Evolutionary conservation across 1,140 invertebrate species (phyloP).

Genomic region (Dolichoris vasculosae): DNA sequence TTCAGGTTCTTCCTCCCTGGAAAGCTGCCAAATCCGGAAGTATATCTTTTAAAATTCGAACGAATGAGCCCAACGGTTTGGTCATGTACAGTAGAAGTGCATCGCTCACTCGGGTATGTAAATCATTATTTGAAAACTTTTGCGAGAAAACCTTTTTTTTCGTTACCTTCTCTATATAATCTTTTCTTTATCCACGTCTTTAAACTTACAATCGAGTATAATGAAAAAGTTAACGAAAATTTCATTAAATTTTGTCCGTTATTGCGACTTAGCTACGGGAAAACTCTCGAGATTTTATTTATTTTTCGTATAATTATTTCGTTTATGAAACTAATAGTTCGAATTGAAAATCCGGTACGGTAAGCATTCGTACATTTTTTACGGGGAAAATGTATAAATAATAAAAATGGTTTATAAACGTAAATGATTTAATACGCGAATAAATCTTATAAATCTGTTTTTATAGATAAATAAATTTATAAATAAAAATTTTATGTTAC

Average conservation of each 20-base stretch:
- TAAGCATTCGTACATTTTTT: too few species aligned
- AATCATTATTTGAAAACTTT: conserved; percentile 46
- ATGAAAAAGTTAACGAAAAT: conserved; percentile 31
- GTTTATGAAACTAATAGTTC: neutral
- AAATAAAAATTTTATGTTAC: too few species aligned
- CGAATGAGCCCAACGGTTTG: conserved; percentile 94
- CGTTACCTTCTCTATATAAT: neutral
- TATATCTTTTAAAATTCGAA: conserved; percentile 94
- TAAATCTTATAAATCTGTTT: too few species aligned
- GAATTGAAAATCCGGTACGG: too few species aligned
- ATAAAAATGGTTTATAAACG: too few species aligned
- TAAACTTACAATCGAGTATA: neutral
- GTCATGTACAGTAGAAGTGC: conserved; percentile 93
- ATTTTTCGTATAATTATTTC: conserved; percentile 43
- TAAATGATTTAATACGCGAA: too few species aligned
- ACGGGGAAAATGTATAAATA: too few species aligned
- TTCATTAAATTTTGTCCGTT: neutral
- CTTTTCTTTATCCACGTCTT: neutral
- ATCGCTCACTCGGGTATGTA: conserved; percentile 77
- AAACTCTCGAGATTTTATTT: neutral
- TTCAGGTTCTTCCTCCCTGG: conserved; percentile 89
- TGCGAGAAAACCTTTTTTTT: neutral
- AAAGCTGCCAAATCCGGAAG: conserved; percentile 89
- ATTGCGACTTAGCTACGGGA: conserved; percentile 6
- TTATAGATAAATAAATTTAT: too few species aligned